phyloP scores from a whole-genome alignment of 2,113 vertebrate species.

The Aramus guarauna region DNA sequence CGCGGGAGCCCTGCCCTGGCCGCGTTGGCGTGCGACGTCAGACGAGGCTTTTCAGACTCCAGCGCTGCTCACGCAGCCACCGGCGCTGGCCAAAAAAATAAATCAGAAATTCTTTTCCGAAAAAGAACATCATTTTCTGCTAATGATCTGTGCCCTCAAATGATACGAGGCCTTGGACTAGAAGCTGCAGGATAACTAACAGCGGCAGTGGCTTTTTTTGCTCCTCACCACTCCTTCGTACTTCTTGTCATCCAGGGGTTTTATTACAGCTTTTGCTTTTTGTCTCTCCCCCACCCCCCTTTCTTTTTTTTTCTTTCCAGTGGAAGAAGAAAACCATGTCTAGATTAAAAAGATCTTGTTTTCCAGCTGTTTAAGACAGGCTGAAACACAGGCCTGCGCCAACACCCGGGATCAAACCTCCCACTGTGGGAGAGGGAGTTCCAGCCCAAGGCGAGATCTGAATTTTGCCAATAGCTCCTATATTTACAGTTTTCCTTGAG shows the following conservation, averaged over 20 bases:
- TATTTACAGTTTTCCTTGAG: slow-evolving; percentile 39
- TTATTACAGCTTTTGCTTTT: neutral
- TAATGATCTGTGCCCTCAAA: neutral
- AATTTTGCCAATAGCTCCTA: slow-evolving; percentile 10
- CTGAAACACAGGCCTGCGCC: neutral
- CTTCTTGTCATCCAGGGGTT: neutral
- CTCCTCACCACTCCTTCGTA: neutral
- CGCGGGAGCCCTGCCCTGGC: neutral
- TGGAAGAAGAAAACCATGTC: neutral
- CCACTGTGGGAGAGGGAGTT: neutral
- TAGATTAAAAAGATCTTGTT: neutral
- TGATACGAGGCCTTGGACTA: neutral
- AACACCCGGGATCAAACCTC: neutral
- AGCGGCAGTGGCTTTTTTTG: neutral
- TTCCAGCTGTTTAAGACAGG: neutral
- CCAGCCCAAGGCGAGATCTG: neutral
- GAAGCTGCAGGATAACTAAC: neutral
- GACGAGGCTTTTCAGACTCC: neutral
- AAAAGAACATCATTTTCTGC: neutral
- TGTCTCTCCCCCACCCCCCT: neutral
- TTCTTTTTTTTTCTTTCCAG: neutral
- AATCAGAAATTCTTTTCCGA: neutral
- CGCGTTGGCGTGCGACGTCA: accelerated
- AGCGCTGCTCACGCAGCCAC: accelerated
- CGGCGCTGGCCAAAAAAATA: neutral